Conservation (phyloP, 2,113 vertebrate species). For the Chlamydotis undulata region DNA sequence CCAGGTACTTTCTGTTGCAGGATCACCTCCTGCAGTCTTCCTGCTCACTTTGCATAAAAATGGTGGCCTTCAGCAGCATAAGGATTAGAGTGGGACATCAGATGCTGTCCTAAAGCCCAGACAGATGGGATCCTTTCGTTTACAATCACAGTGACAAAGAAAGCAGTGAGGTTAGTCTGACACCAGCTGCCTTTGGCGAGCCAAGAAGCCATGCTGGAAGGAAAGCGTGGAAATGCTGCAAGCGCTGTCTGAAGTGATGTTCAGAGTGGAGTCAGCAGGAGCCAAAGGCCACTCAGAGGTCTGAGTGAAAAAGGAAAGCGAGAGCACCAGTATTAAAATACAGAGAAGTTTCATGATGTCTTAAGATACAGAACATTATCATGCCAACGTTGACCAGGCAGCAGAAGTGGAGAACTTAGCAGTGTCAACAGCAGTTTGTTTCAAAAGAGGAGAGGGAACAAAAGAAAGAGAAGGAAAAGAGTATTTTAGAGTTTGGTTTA, state of each 20-base stretch:
- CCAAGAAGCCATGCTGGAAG: not conserved
- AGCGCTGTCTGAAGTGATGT: not conserved
- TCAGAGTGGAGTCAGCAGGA: not conserved
- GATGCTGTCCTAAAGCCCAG: not conserved
- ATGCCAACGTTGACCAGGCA: not conserved
- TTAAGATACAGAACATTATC: not conserved
- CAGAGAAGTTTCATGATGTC: rapidly evolving
- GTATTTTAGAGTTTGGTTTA: not conserved
- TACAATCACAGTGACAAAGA: not conserved
- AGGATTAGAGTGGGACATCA: not conserved
- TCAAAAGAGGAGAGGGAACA: not conserved
- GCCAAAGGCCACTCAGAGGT: conserved; percentile 1
- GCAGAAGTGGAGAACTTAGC: not conserved
- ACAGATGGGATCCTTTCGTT: not conserved
- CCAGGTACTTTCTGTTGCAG: not conserved
- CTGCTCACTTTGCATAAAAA: not conserved
- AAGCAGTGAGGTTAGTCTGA: not conserved
- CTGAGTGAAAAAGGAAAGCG: conserved; percentile 37
- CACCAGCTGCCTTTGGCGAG: not conserved
- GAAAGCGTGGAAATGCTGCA: not conserved
- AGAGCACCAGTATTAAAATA: not conserved
- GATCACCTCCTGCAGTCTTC: not conserved
- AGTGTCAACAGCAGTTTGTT: not conserved
- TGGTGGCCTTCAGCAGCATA: not conserved
- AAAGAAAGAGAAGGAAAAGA: not conserved